Percentiles rank a stretch among this genome's conserved stretches.
These are phyloP conservation scores for Cyprinella venusta DNA, from an alignment of 2,797 vertebrate genomes.

Conservation along the genomic window DNA sequence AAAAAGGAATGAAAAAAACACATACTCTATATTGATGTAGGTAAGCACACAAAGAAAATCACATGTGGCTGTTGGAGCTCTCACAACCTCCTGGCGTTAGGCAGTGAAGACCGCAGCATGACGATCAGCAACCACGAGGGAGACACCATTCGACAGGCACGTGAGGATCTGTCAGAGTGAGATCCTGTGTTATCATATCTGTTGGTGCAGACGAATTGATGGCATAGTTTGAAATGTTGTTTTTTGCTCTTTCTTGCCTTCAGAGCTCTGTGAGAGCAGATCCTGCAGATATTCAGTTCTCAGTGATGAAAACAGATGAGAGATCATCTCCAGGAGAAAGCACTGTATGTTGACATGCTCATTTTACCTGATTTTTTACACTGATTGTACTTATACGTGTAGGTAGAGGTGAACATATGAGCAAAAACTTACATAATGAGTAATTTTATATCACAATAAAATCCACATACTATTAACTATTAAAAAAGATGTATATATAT, in stretches of 20 bases:
- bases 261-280: slow-evolving; percentile 86
- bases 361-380: background rate
- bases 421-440: background rate
- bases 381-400: background rate
- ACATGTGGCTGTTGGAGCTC: slow-evolving; percentile 95
- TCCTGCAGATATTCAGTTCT: slow-evolving; percentile 90
- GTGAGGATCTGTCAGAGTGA: background rate
- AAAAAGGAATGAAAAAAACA: background rate
- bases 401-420: background rate
- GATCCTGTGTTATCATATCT: background rate
- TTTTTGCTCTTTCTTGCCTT: slow-evolving; percentile 51
- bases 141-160: slow-evolving; percentile 93
- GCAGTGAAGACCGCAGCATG: slow-evolving; percentile 91
- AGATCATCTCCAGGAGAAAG: slow-evolving; percentile 82
- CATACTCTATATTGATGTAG: slow-evolving; percentile 67
- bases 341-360: slow-evolving; percentile 78
- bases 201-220: background rate
- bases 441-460: background rate
- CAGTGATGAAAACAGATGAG: slow-evolving; percentile 92
- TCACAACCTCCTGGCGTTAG: slow-evolving; percentile 92
- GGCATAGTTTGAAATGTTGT: background rate
- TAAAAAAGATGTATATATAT: too few relatives aligned
- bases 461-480: background rate
- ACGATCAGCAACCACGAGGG: slow-evolving; percentile 96
- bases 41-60: slow-evolving; percentile 94